phyloP scores from a whole-genome alignment of 2,888 invertebrate species.

The Bellardia pandia region DNA sequence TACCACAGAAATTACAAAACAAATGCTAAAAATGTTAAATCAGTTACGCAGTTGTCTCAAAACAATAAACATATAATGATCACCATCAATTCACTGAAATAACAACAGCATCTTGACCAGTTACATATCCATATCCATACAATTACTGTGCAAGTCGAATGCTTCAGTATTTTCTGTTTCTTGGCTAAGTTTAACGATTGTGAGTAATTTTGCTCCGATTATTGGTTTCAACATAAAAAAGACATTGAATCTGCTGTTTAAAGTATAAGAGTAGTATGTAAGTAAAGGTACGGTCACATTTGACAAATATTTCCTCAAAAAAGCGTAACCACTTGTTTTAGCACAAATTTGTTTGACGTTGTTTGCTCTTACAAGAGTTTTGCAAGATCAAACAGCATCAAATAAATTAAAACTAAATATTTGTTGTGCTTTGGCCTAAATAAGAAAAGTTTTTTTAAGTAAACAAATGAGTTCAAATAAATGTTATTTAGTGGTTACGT shows the following conservation, averaged over 20 bases:
- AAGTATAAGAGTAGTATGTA: slow-evolving; percentile 34
- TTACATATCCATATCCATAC: neutral
- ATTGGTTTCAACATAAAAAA: slow-evolving; percentile 57
- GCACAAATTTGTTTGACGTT: no score
- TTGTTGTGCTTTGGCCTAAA: no score
- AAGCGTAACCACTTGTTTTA: no score
- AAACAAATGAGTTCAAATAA: no score
- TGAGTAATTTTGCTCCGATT: slow-evolving; percentile 61
- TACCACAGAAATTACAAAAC: slow-evolving; percentile 15
- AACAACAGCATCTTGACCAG: slow-evolving; percentile 34
- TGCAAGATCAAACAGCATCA: no score
- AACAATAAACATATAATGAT: slow-evolving; percentile 19
- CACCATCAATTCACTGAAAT: slow-evolving; percentile 20
- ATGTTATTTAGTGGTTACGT: no score
- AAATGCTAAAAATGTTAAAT: slow-evolving; percentile 24
- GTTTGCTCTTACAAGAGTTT: no score
- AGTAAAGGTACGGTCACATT: no score
- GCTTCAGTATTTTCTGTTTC: neutral
- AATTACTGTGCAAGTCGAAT: slow-evolving; percentile 24
- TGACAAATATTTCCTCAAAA: no score
- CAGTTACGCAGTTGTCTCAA: slow-evolving; percentile 40
- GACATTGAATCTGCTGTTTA: slow-evolving; percentile 57
- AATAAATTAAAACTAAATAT: no score
- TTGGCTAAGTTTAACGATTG: slow-evolving; percentile 43
- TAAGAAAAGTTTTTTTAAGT: no score